Evolutionary conservation across 2,113 vertebrate genomes (phyloP).

Genomic region (Platysteira castanea): DNA sequence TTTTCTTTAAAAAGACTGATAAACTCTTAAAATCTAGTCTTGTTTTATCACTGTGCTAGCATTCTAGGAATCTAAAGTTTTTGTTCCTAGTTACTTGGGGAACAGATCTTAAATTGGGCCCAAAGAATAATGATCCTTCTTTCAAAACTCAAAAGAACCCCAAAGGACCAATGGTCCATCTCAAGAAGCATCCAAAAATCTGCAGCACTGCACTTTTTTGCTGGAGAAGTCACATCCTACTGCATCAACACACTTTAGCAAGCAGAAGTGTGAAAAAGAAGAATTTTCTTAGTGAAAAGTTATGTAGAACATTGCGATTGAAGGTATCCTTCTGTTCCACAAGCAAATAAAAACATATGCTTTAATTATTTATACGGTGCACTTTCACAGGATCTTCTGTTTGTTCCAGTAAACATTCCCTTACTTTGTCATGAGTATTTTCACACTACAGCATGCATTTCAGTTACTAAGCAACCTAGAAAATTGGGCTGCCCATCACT

Average conservation of each 20-base stretch:
- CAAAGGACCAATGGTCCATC: neutral
- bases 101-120: neutral
- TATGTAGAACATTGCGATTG: neutral
- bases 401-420: neutral
- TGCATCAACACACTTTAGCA: neutral
- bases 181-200: neutral
- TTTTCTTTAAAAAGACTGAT: neutral
- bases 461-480: slow-evolving; percentile 52
- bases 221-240: neutral
- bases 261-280: neutral
- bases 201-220: neutral
- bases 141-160: neutral
- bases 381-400: neutral
- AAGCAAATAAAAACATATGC: neutral
- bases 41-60: neutral
- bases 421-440: neutral
- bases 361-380: neutral
- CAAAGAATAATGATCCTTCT: neutral
- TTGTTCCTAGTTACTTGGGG: neutral
- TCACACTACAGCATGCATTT: neutral
- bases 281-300: neutral
- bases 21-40: neutral
- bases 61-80: neutral
- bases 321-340: neutral
- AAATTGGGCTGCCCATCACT: slow-evolving; percentile 16